phyloP scores from a whole-genome alignment of 2,113 vertebrate genomes.

The Dromiciops gliroides region DNA sequence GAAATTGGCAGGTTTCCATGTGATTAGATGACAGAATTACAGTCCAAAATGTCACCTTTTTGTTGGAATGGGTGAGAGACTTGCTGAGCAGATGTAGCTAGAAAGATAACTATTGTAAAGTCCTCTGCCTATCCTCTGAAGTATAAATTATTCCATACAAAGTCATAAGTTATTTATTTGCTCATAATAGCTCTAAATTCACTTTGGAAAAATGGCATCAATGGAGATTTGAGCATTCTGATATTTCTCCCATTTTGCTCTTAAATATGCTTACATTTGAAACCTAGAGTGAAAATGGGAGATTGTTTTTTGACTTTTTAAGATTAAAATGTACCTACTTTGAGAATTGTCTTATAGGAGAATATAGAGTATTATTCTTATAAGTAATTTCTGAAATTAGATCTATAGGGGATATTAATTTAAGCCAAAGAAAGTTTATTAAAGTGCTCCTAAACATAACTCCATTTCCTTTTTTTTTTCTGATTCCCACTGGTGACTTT shows the following conservation, averaged over 20 bases:
- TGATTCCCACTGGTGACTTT: background rate
- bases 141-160: conserved; percentile 61
- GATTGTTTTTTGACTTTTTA: conserved; percentile 3
- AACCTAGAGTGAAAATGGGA: background rate
- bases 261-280: background rate
- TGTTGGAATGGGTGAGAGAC: conserved; percentile 55
- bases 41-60: conserved; percentile 59
- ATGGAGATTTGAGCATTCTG: conserved; percentile 21
- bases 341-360: conserved; percentile 10
- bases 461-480: background rate
- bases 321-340: background rate
- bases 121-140: conserved; percentile 45
- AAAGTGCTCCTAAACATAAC: background rate
- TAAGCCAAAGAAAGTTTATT: conserved; percentile 5
- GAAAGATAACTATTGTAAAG: conserved; percentile 57
- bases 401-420: background rate
- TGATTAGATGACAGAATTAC: conserved; percentile 71
- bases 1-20: conserved; percentile 52
- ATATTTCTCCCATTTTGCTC: background rate
- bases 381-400: background rate
- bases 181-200: conserved; percentile 9
- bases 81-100: conserved; percentile 43
- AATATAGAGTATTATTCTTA: background rate
- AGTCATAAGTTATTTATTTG: conserved; percentile 26
- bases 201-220: conserved; percentile 29